Evolutionary conservation across 2,113 vertebrate genomes (phyloP).

Genomic region (Datnioides undecimradiatus): DNA sequence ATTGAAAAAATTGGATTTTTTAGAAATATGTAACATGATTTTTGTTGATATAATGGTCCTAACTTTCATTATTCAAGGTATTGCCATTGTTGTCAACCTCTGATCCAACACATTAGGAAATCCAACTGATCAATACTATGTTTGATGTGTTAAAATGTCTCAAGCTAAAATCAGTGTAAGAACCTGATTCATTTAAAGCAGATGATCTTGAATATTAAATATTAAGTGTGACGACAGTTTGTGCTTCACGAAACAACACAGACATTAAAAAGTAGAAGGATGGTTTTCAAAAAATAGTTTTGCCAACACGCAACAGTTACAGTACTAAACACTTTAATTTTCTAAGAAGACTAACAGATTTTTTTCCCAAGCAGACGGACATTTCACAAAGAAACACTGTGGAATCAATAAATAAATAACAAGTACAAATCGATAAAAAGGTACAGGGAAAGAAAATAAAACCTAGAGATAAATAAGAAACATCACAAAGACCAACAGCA

Average conservation of each 20-base stretch:
- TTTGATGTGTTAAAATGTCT: not conserved
- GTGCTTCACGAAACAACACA: not conserved
- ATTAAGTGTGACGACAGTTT: not conserved
- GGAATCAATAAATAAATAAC: conserved; percentile 64
- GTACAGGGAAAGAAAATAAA: conserved; percentile 48
- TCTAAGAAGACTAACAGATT: conserved; percentile 43
- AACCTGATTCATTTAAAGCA: not conserved
- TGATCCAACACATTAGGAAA: not conserved
- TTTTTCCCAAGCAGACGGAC: conserved; percentile 53
- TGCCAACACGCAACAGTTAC: not conserved
- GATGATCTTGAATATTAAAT: not conserved
- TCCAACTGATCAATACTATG: no score
- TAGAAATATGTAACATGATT: not conserved
- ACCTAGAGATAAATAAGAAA: conserved; percentile 37
- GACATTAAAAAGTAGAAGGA: not conserved
- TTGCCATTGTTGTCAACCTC: not conserved
- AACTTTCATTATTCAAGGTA: not conserved
- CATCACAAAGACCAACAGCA: conserved; percentile 45
- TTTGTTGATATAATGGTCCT: no score
- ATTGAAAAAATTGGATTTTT: not conserved
- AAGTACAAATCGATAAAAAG: conserved; percentile 43
- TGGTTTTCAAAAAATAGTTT: not conserved
- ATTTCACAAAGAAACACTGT: conserved; percentile 67
- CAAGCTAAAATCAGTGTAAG: not conserved
- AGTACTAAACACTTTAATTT: conserved; percentile 72